These are phyloP conservation scores for Todus mexicanus DNA, from an alignment of 2,797 vertebrate species.

Conservation along the genomic window DNA sequence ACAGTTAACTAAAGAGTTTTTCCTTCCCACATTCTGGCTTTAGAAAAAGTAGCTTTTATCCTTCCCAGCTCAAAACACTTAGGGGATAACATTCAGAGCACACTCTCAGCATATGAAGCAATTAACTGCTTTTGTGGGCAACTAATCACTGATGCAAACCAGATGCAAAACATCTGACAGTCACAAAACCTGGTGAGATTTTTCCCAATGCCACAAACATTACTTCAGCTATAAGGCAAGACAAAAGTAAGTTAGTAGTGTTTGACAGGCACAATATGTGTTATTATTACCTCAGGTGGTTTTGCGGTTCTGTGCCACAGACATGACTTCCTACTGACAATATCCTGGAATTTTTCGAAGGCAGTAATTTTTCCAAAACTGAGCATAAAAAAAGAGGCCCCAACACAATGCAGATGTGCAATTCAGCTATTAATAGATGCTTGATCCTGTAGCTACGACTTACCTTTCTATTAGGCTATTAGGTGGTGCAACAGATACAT, in stretches of 20 bases:
- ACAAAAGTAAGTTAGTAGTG: background rate
- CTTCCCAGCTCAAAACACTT: background rate
- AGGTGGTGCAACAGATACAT: background rate
- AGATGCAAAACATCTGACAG: background rate
- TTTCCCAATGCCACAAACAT: background rate
- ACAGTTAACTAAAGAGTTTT: background rate
- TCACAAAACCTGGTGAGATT: background rate
- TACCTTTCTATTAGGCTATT: background rate
- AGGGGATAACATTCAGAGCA: background rate
- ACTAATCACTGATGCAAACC: background rate
- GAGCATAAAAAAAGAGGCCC: background rate
- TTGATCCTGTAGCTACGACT: background rate
- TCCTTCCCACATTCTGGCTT: background rate
- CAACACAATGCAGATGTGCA: background rate
- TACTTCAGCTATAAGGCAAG: background rate
- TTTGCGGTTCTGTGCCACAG: conserved; percentile 15
- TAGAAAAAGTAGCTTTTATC: background rate
- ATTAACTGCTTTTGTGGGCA: background rate
- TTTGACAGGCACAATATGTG: background rate
- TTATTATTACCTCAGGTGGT: background rate
- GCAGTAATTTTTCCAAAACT: background rate
- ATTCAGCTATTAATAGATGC: background rate
- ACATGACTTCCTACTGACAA: background rate
- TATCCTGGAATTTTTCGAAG: conserved; percentile 7
- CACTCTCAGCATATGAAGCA: background rate